Percentiles rank a stretch among this genome's conserved stretches.
Conservation (phyloP, 2,113 vertebrate genomes). For the Acrocephalus kingi region DNA sequence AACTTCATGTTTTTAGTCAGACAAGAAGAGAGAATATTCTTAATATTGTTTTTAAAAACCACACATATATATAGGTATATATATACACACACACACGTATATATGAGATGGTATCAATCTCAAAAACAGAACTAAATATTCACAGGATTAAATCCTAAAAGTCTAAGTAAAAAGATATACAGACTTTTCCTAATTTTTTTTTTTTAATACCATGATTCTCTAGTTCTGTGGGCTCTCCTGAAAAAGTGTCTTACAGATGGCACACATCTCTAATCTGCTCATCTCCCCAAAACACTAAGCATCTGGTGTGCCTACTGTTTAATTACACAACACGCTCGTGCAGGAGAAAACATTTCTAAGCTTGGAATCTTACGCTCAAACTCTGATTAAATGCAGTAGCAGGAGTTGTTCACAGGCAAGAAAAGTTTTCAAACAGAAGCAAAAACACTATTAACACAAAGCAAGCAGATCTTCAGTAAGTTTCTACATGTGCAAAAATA, state of each 20-base stretch:
- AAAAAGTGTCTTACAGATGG: slow-evolving; percentile 43
- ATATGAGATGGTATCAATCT: background rate
- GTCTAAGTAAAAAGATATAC: background rate
- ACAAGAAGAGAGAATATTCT: background rate
- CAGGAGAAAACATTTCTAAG: slow-evolving; percentile 21
- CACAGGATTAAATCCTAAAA: background rate
- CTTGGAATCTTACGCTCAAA: background rate
- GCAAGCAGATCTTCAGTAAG: background rate
- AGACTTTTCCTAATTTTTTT: background rate
- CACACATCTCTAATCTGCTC: background rate
- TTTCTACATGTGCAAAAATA: background rate
- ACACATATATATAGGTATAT: rapidly evolving
- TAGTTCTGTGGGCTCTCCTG: background rate
- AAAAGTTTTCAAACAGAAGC: background rate
- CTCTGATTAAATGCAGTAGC: background rate
- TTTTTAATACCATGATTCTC: background rate
- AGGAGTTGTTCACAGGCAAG: background rate
- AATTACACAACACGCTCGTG: slow-evolving; percentile 16
- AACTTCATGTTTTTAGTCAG: background rate
- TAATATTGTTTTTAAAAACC: background rate
- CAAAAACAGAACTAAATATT: background rate
- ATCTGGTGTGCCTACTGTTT: slow-evolving; percentile 38
- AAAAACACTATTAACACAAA: background rate
- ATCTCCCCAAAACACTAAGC: slow-evolving; percentile 29
- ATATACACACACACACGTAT: too few species aligned